Conservation (phyloP, 1,140 invertebrate species). For the Apocrypta bakeri region DNA sequence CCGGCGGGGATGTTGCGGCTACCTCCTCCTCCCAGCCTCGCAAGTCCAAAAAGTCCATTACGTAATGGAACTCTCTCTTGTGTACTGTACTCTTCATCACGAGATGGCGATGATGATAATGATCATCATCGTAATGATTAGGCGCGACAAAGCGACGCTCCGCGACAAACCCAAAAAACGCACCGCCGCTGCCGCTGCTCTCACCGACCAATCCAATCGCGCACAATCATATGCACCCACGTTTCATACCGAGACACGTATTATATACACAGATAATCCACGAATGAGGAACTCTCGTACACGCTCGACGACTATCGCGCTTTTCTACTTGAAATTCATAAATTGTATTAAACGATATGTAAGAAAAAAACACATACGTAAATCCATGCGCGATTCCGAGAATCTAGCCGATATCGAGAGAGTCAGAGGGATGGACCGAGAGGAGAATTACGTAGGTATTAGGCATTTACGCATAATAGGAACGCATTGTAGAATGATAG, state of each 20-base stretch:
- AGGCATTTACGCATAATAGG: not conserved
- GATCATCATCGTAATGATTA: not conserved
- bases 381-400: not conserved
- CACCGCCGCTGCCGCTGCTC: conserved; percentile 46
- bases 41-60: conserved; percentile 68
- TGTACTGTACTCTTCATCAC: not conserved
- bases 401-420: not conserved
- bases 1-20: conserved; percentile 48
- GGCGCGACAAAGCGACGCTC: not conserved
- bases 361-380: conserved; percentile 16
- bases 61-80: conserved; percentile 64
- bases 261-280: not conserved
- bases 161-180: no score
- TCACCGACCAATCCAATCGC: conserved; percentile 3
- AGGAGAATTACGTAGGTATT: not conserved
- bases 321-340: conserved; percentile 13
- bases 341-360: not conserved
- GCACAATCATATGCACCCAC: not conserved
- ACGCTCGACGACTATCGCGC: conserved; percentile 6
- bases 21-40: conserved; percentile 6
- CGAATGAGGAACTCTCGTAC: not conserved
- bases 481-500: not conserved
- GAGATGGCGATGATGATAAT: not conserved
- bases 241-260: not conserved
- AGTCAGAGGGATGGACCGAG: conserved; percentile 15